Conservation (phyloP, 2,113 vertebrate genomes). For the Ophthalmolycus amberensis region DNA sequence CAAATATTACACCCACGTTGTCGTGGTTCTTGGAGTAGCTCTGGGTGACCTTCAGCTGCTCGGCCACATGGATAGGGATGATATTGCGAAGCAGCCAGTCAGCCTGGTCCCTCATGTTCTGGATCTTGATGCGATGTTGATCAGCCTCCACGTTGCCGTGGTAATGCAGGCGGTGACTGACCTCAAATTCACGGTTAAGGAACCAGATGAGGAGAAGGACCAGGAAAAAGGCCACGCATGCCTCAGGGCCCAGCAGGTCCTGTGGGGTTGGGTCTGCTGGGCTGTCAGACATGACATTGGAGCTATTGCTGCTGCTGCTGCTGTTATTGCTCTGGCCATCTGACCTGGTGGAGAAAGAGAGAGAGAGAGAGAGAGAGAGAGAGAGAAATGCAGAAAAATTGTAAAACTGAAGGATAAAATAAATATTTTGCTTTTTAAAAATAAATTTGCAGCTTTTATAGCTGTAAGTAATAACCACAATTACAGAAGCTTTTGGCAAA, state of each 20-base stretch:
- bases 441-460: not conserved
- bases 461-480: not conserved
- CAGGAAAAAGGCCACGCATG: conserved; percentile 90
- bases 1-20: conserved; percentile 95
- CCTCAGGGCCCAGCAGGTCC: conserved; percentile 87
- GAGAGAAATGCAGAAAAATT: not conserved
- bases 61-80: conserved; percentile 96
- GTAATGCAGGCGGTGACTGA: conserved; percentile 97
- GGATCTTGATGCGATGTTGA: conserved; percentile 97
- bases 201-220: conserved; percentile 97
- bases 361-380: not conserved
- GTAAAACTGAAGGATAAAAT: not conserved
- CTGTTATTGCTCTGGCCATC: conserved; percentile 38
- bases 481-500: not conserved
- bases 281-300: conserved; percentile 81
- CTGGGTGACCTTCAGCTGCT: conserved; percentile 97
- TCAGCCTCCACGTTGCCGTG: conserved; percentile 96
- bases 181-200: conserved; percentile 96
- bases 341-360: conserved; percentile 55
- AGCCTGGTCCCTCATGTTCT: conserved; percentile 97
- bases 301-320: conserved; percentile 57
- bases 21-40: conserved; percentile 99
- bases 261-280: conserved; percentile 77
- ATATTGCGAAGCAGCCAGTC: conserved; percentile 98
- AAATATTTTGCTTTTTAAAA: not conserved